A percentile compares a stretch with the other conserved stretches of the same genome.
Conservation (phyloP, 2,113 vertebrate species). For the Cyanoderma ruficeps region DNA sequence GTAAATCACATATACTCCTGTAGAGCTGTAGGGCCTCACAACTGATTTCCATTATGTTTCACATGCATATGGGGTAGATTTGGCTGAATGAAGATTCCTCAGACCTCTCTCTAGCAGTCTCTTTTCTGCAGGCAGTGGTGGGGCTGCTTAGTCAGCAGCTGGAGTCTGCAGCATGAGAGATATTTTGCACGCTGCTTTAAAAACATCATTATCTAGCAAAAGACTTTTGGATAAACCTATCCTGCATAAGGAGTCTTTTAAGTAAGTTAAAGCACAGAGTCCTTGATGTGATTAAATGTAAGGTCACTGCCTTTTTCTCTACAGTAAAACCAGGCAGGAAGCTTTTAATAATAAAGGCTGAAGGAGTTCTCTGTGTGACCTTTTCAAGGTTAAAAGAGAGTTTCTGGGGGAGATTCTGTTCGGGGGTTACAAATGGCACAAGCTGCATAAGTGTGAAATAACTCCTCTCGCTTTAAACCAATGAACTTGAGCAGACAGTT, state of each 20-base stretch:
- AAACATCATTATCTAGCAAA: neutral
- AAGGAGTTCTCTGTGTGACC: neutral
- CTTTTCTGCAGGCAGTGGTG: slow-evolving; percentile 15
- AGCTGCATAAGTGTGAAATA: neutral
- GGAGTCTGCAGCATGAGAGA: neutral
- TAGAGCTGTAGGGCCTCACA: neutral
- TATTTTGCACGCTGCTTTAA: neutral
- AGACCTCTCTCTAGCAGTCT: neutral
- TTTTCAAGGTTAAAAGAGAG: slow-evolving; percentile 35
- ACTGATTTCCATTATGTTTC: slow-evolving; percentile 60
- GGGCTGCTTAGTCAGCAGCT: slow-evolving; percentile 64
- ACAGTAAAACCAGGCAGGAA: slow-evolving; percentile 37
- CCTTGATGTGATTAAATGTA: slow-evolving; percentile 44
- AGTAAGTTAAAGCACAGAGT: slow-evolving; percentile 1
- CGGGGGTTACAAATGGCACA: neutral
- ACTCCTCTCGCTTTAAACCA: slow-evolving; percentile 17
- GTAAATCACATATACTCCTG: slow-evolving; percentile 24
- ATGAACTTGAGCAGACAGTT: neutral
- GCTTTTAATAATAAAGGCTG: slow-evolving; percentile 50
- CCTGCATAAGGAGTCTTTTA: slow-evolving; percentile 37
- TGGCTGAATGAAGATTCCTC: slow-evolving; percentile 43
- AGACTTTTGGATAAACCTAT: slow-evolving; percentile 18
- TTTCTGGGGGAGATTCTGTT: slow-evolving; percentile 6
- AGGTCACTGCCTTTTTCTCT: slow-evolving; percentile 34
- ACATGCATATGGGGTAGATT: slow-evolving; percentile 64